Base-by-base conservation (phyloP, 2,888 invertebrate species). In the Acrocyrtus sp. region DNA sequence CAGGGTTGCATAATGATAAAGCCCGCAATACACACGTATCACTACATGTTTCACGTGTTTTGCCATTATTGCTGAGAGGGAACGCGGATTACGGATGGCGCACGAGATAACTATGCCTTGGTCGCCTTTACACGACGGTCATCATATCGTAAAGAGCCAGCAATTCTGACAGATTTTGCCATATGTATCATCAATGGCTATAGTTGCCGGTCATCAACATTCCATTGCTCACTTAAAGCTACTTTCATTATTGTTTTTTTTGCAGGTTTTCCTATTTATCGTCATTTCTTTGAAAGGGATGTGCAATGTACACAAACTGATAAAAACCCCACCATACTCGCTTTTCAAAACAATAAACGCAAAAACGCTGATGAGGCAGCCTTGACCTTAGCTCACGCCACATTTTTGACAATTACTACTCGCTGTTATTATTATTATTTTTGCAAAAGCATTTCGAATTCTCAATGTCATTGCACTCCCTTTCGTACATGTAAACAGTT, bases 361-460 rank as follows among this genome's bases (percentile, higher is more conserved):
- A 34, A 12, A 12, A 34, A 34, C 12, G 5, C 12, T 12, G 47
- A 3, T 41, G 51, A 68, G 24, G 60, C 68, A 68, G 53, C 68
- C 68, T 68, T 68, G 68, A 68, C 68, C 68, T 68, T 43, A 60
- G 60, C 67, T 68, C 68, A 68, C 51, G 60, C 60, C 45, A 60
- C 60, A 12, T 27, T 56, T 56, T 21, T 26, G 34, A 26, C 17
- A 10, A n/a, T n/a, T n/a, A n/a, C n/a, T n/a, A n/a, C n/a, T n/a
- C n/a, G n/a, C n/a, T n/a, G n/a, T n/a, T n/a, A n/a, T n/a, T n/a
- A n/a, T n/a, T n/a, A n/a, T n/a, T n/a, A 51, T 22, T 29, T 66
- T 56, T 57, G 66, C 66, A 53, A 66, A 56, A 26, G 39, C 19
- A 19, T n/a, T n/a, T 56, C 26, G 50, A 54, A 61, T 61, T 61